These are phyloP conservation scores for Thaleichthys pacificus DNA, from an alignment of 2,797 vertebrate genomes.

Conservation along the genomic window DNA sequence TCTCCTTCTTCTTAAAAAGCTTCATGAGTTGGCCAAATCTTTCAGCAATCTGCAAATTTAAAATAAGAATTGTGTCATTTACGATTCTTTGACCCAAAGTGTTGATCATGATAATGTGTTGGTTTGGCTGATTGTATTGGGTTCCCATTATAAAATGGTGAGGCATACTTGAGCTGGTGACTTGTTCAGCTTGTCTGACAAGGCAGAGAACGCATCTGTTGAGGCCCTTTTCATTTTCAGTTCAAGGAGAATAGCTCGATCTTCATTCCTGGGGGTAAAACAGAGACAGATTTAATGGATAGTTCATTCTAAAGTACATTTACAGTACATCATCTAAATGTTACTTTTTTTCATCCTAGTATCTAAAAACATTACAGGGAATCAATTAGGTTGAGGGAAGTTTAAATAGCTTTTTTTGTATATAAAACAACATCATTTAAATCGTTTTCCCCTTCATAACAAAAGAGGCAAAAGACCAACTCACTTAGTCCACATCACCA, in stretches of 20 bases:
- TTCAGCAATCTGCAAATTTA: conserved; percentile 82
- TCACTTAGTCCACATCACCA: conserved; percentile 95
- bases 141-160: not conserved
- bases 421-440: too few species aligned
- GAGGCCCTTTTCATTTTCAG: conserved; percentile 89
- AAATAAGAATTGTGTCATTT: conserved; percentile 12
- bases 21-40: conserved; percentile 93
- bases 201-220: conserved; percentile 83
- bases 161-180: conserved; percentile 83
- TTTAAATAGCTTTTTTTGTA: too few species aligned
- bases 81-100: not conserved
- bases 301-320: not conserved
- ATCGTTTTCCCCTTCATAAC: too few species aligned
- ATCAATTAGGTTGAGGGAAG: not conserved
- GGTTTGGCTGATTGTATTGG: not conserved
- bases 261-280: conserved; percentile 83
- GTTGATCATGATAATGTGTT: not conserved
- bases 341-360: too few species aligned
- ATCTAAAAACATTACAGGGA: not conserved
- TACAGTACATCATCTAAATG: too few species aligned
- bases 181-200: conserved; percentile 85
- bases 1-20: conserved; percentile 92
- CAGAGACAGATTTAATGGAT: not conserved
- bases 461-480: conserved; percentile 26
- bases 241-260: conserved; percentile 86